Evolutionary conservation across 2,888 invertebrate species (phyloP).

Genomic region (Drosophila pseudotakahashii): DNA sequence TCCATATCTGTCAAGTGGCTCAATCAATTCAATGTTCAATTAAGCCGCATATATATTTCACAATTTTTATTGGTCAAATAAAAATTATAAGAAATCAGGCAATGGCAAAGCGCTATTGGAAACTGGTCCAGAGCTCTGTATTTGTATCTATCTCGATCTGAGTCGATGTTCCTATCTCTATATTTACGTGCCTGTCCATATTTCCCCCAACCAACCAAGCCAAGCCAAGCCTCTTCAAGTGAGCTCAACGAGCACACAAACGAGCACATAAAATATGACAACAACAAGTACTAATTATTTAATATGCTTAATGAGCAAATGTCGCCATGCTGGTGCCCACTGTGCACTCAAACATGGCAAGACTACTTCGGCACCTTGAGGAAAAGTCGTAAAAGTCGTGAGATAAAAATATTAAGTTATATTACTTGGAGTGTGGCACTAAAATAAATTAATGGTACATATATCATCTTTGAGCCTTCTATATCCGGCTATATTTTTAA

Average conservation of each 20-base stretch:
- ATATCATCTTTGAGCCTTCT: no score
- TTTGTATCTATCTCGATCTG: constrained; percentile 26
- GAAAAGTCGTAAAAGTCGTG: neutral
- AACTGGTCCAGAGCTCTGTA: constrained; percentile 56
- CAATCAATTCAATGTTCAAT: constrained; percentile 58
- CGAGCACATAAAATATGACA: constrained; percentile 70
- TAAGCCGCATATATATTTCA: constrained; percentile 38
- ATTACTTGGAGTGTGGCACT: neutral
- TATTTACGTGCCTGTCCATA: constrained; percentile 27
- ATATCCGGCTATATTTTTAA: no score
- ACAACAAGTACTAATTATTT: constrained; percentile 74
- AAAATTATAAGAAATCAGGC: constrained; percentile 28
- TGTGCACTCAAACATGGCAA: constrained; percentile 29
- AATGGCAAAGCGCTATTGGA: constrained; percentile 51
- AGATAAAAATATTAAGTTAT: neutral
- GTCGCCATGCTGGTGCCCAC: constrained; percentile 66
- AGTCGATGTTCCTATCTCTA: constrained; percentile 30
- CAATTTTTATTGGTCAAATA: constrained; percentile 22
- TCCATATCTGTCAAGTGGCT: constrained; percentile 25
- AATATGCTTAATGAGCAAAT: constrained; percentile 77
- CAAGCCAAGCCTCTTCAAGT: constrained; percentile 59
- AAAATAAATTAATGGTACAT: no score
- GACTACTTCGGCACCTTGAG: constrained; percentile 20
- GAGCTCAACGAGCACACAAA: constrained; percentile 50
- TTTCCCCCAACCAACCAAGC: constrained; percentile 2